Evolutionary conservation across 35 echinoderm and acorn worm genomes (phyloP), one percentile per base, ranked within the genome.

Genomic region (Ptychodera flava): DNA sequence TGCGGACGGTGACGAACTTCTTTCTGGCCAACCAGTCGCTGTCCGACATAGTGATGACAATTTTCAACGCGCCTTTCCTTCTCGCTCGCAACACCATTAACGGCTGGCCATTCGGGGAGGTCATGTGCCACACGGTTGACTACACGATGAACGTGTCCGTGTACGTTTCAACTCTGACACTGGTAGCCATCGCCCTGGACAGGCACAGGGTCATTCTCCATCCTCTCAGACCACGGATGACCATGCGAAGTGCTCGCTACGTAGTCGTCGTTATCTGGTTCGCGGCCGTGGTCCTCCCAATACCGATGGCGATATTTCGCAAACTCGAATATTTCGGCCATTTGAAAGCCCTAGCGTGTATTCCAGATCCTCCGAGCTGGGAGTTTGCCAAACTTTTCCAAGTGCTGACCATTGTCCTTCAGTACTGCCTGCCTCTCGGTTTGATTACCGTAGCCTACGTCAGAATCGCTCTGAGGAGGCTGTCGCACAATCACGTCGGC

Each of bases 1-100:
- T 97, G 89, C 87, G 95, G 14, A 93, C 84, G 2, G 95, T 97
- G 29, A 97, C 95, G 76, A 97, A 97, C 84, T 97, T 97, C 85
- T 97, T 97, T 80, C 79, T 97, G 31, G 92, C 95, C 28, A 97
- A 91, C 83, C 95, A 97, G 76, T 91, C 95, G 22, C 85, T 88
- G 28, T 97, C 95, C 2, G 95, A 97, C 78, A 89, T 97, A 27
- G 32, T 97, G 2, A 93, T 97, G 95, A 93, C 95, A 34, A 87
- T 93, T 45, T 85, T 97, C 16, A 97, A 97, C 79, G 91, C 93
- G 38, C 95, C 95, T 1, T 97, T 97, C 32, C 85, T 97, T 52
- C 85, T 93, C 35, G 84, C 78, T n/a, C n/a, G 78, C 28, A 79
- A 93, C 29, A 82, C 93, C 35, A 81, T 85, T 0, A 78, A 82